A percentile compares a stretch with the other conserved stretches of the same genome.
Conservation (phyloP, 1,140 invertebrate species). For the Drosophila repleta region DNA sequence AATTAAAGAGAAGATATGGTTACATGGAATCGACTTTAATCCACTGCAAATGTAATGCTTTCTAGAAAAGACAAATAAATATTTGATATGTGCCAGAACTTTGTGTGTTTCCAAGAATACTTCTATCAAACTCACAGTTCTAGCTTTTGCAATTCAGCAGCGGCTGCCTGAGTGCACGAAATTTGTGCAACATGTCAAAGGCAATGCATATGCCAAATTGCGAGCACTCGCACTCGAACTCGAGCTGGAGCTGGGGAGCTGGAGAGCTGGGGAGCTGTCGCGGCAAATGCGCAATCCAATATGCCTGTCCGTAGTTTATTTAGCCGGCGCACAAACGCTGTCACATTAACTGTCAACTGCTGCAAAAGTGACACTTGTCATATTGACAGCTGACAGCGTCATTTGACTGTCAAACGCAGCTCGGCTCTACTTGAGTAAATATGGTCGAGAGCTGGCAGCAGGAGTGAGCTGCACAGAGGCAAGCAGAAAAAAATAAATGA, state of each 20-base stretch:
- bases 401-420: constrained; percentile 76
- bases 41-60: no score
- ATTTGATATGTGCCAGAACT: neutral
- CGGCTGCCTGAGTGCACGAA: neutral
- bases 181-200: constrained; percentile 19
- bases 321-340: constrained; percentile 70
- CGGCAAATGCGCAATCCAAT: constrained; percentile 65
- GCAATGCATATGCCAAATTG: neutral
- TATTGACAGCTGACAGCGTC: constrained; percentile 81
- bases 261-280: no score
- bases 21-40: no score
- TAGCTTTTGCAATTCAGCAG: neutral
- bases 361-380: constrained; percentile 79
- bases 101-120: no score
- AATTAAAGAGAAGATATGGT: no score
- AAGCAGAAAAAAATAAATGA: neutral
- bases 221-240: neutral
- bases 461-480: neutral
- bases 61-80: no score
- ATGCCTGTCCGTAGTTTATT: constrained; percentile 72
- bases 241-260: neutral
- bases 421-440: constrained; percentile 34
- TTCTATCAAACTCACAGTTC: no score
- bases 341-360: constrained; percentile 81
- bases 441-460: constrained; percentile 22